Evolutionary conservation across 1,140 invertebrate species (phyloP), one percentile per base, ranked within the genome.

Genomic region (Ostrea edulis): DNA sequence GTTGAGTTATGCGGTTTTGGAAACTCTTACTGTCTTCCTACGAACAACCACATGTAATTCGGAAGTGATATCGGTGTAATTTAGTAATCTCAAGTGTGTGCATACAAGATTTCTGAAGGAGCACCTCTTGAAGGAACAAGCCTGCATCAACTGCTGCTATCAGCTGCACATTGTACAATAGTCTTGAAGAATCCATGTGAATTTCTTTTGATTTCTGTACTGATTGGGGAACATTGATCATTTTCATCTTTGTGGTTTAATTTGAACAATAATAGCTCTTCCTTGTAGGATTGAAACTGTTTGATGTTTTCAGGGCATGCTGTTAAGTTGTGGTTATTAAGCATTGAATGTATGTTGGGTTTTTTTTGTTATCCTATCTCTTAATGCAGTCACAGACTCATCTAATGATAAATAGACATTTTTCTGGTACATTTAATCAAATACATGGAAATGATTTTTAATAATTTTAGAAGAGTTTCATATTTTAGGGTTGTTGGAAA

Each of bases 381-480:
- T 71, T 17, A 77, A 77, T 77, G 68, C 9, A 77, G 22, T 77
- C 29, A 25, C 25, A 25, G 25, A 29, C 55, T 1, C 17, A 62
- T 62, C 55, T 62, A n/a, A 11, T 29, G 68, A 77, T 77, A 77
- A 77, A 14, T 77, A 14, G 9, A 35, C 29, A 25, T 35, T 77
- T 77, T 12, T 77, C 68, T 77, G 68, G 12, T 29, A 25, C 9
- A 77, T 35, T 77, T 77, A 29, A 77, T 77, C 68, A 77, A 25
- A 77, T 77, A 77, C 68, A 77, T 77, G 29, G 68, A 35, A 35
- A 77, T 44, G 22, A 35, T 29, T 77, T 77, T 77, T 25, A 35
- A 20, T 62, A n/a, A 62, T 62, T 20, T 62, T n/a, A 12, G 12
- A 35, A 77, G 68, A 77, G 11, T 35, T 25, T 77, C 14, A 17